A percentile compares a stretch with the other conserved stretches of the same genome.
Evolutionary conservation across 2,888 invertebrate genomes (phyloP).

Genomic region (Lathronympha strigana): DNA sequence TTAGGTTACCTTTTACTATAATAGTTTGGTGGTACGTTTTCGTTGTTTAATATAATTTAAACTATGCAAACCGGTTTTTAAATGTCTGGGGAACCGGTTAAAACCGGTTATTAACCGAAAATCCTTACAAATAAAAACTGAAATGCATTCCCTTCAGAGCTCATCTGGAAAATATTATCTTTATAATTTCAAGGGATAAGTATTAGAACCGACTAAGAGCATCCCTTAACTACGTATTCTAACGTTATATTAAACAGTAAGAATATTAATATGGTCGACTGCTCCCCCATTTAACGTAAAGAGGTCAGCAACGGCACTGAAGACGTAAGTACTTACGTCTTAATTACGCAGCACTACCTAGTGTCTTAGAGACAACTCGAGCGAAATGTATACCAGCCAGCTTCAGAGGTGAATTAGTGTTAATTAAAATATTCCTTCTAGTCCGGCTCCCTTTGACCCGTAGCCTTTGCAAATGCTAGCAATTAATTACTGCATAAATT

Average conservation of each 20-base stretch:
- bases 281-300: background rate
- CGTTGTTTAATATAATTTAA: too few species aligned
- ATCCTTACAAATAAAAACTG: too few species aligned
- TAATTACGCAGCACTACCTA: slow-evolving; percentile 23
- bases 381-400: slow-evolving; percentile 20
- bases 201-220: too few species aligned
- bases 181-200: too few species aligned
- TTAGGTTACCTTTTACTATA: too few species aligned
- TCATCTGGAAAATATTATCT: too few species aligned
- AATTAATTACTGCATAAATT: slow-evolving; percentile 38
- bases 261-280: background rate
- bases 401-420: slow-evolving; percentile 29
- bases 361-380: slow-evolving; percentile 26
- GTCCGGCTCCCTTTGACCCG: slow-evolving; percentile 21
- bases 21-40: too few species aligned
- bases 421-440: slow-evolving; percentile 37
- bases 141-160: too few species aligned
- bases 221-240: background rate
- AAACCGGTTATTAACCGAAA: too few species aligned
- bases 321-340: background rate
- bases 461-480: slow-evolving; percentile 27
- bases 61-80: too few species aligned
- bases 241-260: background rate
- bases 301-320: background rate
- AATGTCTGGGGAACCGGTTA: too few species aligned